These are phyloP conservation scores for Nycteola revayana DNA, from an alignment of 2,888 invertebrate species.

Conservation along the genomic window DNA sequence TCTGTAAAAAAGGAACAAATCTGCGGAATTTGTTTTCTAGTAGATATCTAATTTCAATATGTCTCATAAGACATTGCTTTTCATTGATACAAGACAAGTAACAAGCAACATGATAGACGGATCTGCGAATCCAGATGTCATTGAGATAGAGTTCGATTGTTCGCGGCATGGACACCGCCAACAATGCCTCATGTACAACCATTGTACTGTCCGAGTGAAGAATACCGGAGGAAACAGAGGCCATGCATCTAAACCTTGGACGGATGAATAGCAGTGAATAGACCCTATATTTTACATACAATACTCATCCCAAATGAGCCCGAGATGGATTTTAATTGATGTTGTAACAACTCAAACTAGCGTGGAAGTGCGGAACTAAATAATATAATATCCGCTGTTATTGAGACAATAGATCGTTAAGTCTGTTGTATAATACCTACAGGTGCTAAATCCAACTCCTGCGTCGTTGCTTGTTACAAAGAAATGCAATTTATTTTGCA, in stretches of 20 bases:
- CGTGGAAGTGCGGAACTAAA: constrained; percentile 57
- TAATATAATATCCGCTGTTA: constrained; percentile 45
- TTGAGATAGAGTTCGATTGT: constrained; percentile 68
- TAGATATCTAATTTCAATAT: no score
- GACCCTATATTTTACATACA: constrained; percentile 36
- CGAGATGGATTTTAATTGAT: constrained; percentile 30
- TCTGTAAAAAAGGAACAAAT: no score
- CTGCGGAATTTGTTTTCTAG: no score
- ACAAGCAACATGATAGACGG: constrained; percentile 45
- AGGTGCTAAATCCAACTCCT: constrained; percentile 26
- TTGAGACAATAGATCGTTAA: constrained; percentile 50
- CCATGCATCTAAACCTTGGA: constrained; percentile 69
- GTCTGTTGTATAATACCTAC: constrained; percentile 35
- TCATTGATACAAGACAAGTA: neutral
- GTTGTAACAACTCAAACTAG: constrained; percentile 27
- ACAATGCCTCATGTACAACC: constrained; percentile 58
- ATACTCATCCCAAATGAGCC: constrained; percentile 28
- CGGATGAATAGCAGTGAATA: constrained; percentile 51
- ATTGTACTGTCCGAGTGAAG: constrained; percentile 73
- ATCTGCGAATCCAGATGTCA: constrained; percentile 63
- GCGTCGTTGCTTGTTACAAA: constrained; percentile 27
- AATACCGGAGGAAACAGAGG: constrained; percentile 66
- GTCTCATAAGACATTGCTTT: no score
- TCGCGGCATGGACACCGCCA: constrained; percentile 35
- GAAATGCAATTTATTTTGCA: constrained; percentile 34